Evolutionary conservation across 2,113 vertebrate genomes (phyloP).

Genomic region (Thermophis baileyi): DNA sequence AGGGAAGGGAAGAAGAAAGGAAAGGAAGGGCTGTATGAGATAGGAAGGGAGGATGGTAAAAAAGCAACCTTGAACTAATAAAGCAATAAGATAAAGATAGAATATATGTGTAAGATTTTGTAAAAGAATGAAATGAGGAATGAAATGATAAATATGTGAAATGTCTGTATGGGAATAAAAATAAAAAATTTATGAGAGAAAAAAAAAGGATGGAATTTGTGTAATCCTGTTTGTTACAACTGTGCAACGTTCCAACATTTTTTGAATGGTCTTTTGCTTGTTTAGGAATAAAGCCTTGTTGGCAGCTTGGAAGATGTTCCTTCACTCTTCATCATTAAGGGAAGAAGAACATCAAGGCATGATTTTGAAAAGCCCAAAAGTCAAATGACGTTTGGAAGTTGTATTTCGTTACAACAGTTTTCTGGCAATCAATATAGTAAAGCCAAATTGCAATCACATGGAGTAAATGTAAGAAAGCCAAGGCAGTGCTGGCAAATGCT

Average conservation of each 20-base stretch:
- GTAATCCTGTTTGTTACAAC: not conserved
- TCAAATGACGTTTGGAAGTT: not conserved
- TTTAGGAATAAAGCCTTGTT: not conserved
- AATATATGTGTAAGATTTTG: too few species aligned
- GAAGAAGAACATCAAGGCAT: not conserved
- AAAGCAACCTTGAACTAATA: too few species aligned
- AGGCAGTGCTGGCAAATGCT: not conserved
- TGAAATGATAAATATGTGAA: too few species aligned
- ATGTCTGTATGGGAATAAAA: too few species aligned
- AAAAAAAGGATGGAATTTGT: not conserved
- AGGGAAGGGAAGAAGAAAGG: too few species aligned
- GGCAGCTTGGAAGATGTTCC: not conserved
- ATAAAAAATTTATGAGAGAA: too few species aligned
- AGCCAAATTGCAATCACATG: too few species aligned
- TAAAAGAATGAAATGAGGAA: too few species aligned
- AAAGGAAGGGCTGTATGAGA: too few species aligned
- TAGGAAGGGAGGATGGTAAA: too few species aligned
- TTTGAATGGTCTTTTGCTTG: not conserved
- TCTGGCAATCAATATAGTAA: too few species aligned
- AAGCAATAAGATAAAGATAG: too few species aligned
- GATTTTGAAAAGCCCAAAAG: not conserved
- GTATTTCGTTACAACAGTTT: not conserved
- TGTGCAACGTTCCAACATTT: not conserved
- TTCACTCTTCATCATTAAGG: not conserved
- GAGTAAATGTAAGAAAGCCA: not conserved